A percentile compares a stretch with the other conserved stretches of the same genome.
Evolutionary conservation across 2,888 invertebrate genomes (phyloP).

Genomic region (Hipparchia sbordonii): DNA sequence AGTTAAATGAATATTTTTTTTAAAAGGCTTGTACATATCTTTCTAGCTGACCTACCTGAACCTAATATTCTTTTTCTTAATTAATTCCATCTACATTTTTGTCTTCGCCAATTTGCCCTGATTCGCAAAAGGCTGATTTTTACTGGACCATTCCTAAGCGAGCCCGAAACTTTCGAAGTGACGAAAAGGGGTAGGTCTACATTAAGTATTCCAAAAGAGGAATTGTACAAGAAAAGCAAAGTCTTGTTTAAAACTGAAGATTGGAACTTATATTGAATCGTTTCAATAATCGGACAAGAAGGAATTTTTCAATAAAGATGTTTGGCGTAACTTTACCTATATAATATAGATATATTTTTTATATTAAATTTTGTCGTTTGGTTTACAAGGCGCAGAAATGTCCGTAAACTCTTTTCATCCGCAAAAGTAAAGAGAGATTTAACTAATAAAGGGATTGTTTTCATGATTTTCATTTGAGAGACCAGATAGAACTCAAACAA

Average conservation of each 20-base stretch:
- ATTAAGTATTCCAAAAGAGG: constrained; percentile 77
- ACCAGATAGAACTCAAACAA: too few species aligned
- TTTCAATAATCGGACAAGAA: constrained; percentile 71
- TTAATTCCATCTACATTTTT: not conserved
- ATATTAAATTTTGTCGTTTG: constrained; percentile 2
- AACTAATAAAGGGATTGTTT: too few species aligned
- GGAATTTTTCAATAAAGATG: constrained; percentile 76
- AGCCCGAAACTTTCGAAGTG: constrained; percentile 66
- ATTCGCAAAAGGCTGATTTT: constrained; percentile 63
- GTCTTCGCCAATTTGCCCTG: constrained; percentile 25
- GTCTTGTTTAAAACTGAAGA: constrained; percentile 73
- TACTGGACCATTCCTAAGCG: constrained; percentile 66
- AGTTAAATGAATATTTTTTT: too few species aligned
- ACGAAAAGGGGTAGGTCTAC: constrained; percentile 76
- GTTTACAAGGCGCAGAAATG: not conserved
- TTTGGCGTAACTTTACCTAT: constrained; percentile 66
- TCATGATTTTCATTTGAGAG: too few species aligned
- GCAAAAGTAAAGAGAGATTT: too few species aligned
- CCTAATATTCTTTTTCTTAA: not conserved
- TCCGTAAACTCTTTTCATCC: too few species aligned
- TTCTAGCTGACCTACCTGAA: too few species aligned
- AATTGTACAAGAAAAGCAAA: constrained; percentile 79
- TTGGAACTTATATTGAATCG: constrained; percentile 72
- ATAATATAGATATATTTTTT: not conserved
- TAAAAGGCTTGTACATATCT: too few species aligned